A percentile compares a stretch with the other conserved stretches of the same genome.
Evolutionary conservation across 2,113 vertebrate species (phyloP).

Genomic region (Camelus bactrianus): DNA sequence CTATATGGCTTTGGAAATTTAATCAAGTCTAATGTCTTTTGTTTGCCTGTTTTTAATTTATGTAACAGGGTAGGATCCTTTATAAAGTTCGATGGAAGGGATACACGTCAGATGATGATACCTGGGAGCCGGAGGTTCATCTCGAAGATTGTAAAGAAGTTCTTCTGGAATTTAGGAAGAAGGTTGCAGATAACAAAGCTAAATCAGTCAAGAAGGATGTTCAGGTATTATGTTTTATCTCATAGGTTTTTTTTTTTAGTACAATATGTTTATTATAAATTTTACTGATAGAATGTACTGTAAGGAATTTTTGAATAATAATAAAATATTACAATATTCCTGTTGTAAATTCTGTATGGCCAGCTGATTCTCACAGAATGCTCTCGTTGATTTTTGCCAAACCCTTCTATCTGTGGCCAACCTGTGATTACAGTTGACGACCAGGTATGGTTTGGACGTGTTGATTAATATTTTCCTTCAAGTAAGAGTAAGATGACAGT

Average conservation of each 20-base stretch:
- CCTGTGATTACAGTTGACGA: neutral
- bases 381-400: slow-evolving; percentile 7
- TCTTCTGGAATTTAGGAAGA: slow-evolving; percentile 93
- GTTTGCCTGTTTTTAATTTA: slow-evolving; percentile 60
- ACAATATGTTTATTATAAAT: neutral
- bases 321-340: neutral
- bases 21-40: slow-evolving; percentile 32
- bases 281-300: neutral
- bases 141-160: slow-evolving; percentile 98
- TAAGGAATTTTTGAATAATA: slow-evolving; percentile 21
- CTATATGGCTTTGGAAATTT: slow-evolving; percentile 8
- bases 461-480: slow-evolving; percentile 16
- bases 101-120: slow-evolving; percentile 97
- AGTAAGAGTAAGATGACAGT: slow-evolving; percentile 25
- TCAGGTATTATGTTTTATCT: slow-evolving; percentile 80
- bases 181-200: slow-evolving; percentile 89
- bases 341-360: neutral
- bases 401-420: neutral
- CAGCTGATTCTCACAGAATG: neutral
- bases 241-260: slow-evolving; percentile 8
- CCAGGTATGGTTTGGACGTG: neutral
- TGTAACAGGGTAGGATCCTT: slow-evolving; percentile 91
- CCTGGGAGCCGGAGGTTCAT: slow-evolving; percentile 97
- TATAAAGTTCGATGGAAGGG: slow-evolving; percentile 99
- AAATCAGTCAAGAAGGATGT: slow-evolving; percentile 90